These are phyloP conservation scores for Drosophila watanabei DNA, from an alignment of 1,140 invertebrate genomes.

Conservation along the genomic window DNA sequence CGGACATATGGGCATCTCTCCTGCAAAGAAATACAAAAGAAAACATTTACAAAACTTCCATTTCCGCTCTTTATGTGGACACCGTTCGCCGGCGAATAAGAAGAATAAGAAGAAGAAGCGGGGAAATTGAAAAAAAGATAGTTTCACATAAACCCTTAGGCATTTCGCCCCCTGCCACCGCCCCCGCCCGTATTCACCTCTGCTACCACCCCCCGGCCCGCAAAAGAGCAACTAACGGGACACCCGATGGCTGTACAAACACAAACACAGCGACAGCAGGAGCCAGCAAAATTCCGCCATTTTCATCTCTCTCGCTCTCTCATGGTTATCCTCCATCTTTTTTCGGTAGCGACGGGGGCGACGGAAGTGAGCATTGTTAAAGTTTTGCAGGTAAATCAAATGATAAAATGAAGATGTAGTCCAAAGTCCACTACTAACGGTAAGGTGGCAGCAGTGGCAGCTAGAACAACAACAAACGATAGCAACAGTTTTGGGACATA, in stretches of 20 bases:
- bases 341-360: slow-evolving; percentile 8
- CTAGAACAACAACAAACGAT: slow-evolving; percentile 21
- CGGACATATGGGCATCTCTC: slow-evolving; percentile 33
- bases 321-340: neutral
- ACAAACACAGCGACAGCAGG: slow-evolving; percentile 29
- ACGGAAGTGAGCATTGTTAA: slow-evolving; percentile 77
- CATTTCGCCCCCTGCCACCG: slow-evolving; percentile 13
- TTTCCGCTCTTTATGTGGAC: slow-evolving; percentile 79
- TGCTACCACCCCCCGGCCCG: neutral
- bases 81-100: slow-evolving; percentile 15
- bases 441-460: neutral
- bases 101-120: slow-evolving; percentile 39
- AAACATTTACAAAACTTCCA: slow-evolving; percentile 84
- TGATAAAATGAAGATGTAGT: slow-evolving; percentile 75
- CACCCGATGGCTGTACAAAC: slow-evolving; percentile 19
- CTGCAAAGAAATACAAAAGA: slow-evolving; percentile 76
- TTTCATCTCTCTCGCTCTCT: slow-evolving; percentile 29
- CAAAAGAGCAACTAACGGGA: slow-evolving; percentile 46
- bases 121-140: slow-evolving; percentile 83
- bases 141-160: slow-evolving; percentile 61
- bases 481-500: slow-evolving; percentile 76
- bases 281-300: slow-evolving; percentile 36
- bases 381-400: slow-evolving; percentile 79
- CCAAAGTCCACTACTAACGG: slow-evolving; percentile 27
- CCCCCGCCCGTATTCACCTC: neutral